Evolutionary conservation across 2,113 vertebrate genomes (phyloP), one percentile per base, ranked within the genome.

Genomic region (Camarhynchus parvulus): DNA sequence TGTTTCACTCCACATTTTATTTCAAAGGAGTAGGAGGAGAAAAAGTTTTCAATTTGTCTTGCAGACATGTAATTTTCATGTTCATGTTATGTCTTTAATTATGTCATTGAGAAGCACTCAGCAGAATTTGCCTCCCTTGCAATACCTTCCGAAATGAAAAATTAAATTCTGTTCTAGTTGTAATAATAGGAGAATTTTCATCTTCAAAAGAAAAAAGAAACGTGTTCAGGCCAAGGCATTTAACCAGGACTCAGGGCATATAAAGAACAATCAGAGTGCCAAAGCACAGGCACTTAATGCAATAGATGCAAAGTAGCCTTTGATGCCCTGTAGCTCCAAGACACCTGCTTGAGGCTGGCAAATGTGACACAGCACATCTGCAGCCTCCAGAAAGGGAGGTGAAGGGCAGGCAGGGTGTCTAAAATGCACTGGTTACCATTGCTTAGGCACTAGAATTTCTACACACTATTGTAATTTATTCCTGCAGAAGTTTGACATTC

Each of bases 111-210:
- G 69, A 85, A 93, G 14, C 28, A 55, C 47, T 83, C 66, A 64
- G 35, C 33, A 86, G 83, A 92, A 93, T 83, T 81, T 87, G 28
- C 85, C 84, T 94, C 76, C 24, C 22, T 52, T 92, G 62, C 52
- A 74, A 25, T 79, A 37, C 49, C 46, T 92, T 83, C 39, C 2
- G 3, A 93, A 90, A 92, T 47, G 39, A 92, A 92, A 75, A 81
- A 55, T 44, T 86, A 35, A 46, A 83, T 70, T 88, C 53, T 28
- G 1, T 61, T 44, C 24, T 79, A 59, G 47, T n/a, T 87, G 49
- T 66, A 85, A 94, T 33, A 37, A 44, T 37, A 83, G 31, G 8
- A 69, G 11, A 49, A 77, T 87, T 83, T 77, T 92, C 15, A 89
- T 55, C 44, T 77, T 89, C 19, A 3, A 42, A 83, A 81, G 13